These are phyloP conservation scores for Lepetodrilus schrolli DNA, from an alignment of 2,888 invertebrate species.

Conservation along the genomic window DNA sequence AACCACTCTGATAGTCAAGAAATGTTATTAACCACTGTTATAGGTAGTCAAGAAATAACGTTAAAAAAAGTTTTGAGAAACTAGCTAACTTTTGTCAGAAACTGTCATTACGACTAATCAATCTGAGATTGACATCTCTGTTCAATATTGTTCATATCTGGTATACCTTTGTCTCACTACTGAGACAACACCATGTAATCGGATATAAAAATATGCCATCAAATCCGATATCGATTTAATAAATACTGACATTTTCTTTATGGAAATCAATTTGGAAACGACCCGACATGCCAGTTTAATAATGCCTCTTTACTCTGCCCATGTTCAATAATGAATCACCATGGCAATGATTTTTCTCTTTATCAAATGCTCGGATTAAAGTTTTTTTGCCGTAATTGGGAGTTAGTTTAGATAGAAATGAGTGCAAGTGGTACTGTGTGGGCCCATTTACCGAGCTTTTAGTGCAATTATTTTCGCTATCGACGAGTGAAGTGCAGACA, in stretches of 20 bases:
- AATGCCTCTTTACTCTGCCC: not conserved
- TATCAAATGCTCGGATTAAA: not conserved
- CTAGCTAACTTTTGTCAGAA: not conserved
- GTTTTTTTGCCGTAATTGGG: not conserved
- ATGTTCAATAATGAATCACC: not conserved
- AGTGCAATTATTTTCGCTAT: not conserved
- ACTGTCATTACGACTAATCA: not conserved
- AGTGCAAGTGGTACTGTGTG: not conserved
- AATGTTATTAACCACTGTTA: too few relatives aligned
- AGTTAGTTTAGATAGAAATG: not conserved
- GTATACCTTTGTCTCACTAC: not conserved
- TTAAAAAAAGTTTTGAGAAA: too few relatives aligned
- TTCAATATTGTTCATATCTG: not conserved
- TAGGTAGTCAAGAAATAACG: too few relatives aligned
- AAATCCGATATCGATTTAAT: not conserved
- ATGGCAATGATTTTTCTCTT: not conserved
- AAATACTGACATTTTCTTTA: conserved; percentile 12
- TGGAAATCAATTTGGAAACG: conserved; percentile 2
- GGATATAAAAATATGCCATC: not conserved
- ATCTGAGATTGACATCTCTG: not conserved
- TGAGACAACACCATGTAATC: not conserved
- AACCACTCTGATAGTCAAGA: too few relatives aligned
- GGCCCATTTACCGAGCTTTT: not conserved
- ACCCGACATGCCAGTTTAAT: not conserved
- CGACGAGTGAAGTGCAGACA: not conserved